phyloP scores from a whole-genome alignment of 2,113 vertebrate genomes.

The Semnopithecus entellus region DNA sequence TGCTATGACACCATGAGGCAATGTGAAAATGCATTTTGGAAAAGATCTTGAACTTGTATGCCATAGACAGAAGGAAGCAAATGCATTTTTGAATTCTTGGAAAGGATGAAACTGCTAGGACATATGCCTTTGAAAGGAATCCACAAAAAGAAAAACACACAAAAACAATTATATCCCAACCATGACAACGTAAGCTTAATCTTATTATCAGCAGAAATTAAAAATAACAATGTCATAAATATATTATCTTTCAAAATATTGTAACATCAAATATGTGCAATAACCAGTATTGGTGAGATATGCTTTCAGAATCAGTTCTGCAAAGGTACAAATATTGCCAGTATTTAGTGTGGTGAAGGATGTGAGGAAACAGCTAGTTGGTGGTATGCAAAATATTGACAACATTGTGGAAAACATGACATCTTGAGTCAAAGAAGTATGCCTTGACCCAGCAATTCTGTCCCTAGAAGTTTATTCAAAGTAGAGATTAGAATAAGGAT shows the following conservation, averaged over 20 bases:
- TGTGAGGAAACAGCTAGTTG: background rate
- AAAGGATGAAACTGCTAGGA: background rate
- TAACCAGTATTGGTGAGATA: background rate
- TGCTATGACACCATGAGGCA: background rate
- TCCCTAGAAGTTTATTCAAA: background rate
- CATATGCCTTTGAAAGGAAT: background rate
- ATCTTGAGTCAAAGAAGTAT: background rate
- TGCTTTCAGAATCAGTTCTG: background rate
- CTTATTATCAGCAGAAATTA: background rate
- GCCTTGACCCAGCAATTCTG: background rate
- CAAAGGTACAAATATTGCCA: background rate
- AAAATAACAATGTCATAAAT: background rate
- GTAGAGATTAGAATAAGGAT: background rate
- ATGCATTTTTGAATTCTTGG: background rate
- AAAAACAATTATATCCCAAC: background rate
- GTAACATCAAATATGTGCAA: background rate
- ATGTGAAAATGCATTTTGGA: background rate
- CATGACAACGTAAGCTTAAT: background rate
- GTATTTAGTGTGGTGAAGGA: background rate
- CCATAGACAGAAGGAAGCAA: slow-evolving; percentile 21
- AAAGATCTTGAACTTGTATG: slow-evolving; percentile 46
- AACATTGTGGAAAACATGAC: background rate
- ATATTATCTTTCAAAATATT: background rate
- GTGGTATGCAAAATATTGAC: background rate
- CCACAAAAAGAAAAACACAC: background rate